Base-by-base conservation (phyloP, 1,140 invertebrate genomes). In the Tetraneura akinire region DNA sequence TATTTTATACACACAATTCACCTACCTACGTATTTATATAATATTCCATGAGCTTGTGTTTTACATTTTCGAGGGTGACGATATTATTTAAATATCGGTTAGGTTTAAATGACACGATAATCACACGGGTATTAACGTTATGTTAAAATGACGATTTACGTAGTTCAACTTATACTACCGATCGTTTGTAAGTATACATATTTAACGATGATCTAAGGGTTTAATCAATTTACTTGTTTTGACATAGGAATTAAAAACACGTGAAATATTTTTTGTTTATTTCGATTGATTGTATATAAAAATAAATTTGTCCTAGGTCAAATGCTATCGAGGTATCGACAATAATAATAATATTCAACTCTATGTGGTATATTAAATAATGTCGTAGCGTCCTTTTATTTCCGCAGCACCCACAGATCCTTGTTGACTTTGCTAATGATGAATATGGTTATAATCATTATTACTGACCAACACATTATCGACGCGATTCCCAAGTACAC, bases 401-500 rank as follows among this genome's bases (percentile, higher is more conserved):
- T 80, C n/a, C 64, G 70, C 57, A 81, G 13, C 1, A 76, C 21
- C 78, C 76, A 80, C 5, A 73, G 11, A 23, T 81, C 78, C 60
- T 81, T 81, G 18, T 81, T 81, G 57, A 73, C 4, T 32, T 49
- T 80, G 51, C 81, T 70, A 5, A 57, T 62, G 8, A 81, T 23
- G 23, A 82, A 81, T 42, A 83, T 81, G 13, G 85, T 11, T 85
- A 81, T 6, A 84, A 83, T 74, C 73, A 90, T 86, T n/a, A 88
- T 83, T 3, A 84, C 53, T 64, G 86, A 86, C 90, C 90, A 90
- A 9, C 83, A 85, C 9, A 88, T 83, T 5, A 86, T 87, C 21
- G 88, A 86, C 0, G 88, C 29, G 81, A 87, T 89, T 6, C 90
- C 89, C 21, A 85, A 85, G 85, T 87, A 89, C 2, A 90, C 89